Evolutionary conservation across 2,888 invertebrate species (phyloP).

Genomic region (Drosophila atripex): DNA sequence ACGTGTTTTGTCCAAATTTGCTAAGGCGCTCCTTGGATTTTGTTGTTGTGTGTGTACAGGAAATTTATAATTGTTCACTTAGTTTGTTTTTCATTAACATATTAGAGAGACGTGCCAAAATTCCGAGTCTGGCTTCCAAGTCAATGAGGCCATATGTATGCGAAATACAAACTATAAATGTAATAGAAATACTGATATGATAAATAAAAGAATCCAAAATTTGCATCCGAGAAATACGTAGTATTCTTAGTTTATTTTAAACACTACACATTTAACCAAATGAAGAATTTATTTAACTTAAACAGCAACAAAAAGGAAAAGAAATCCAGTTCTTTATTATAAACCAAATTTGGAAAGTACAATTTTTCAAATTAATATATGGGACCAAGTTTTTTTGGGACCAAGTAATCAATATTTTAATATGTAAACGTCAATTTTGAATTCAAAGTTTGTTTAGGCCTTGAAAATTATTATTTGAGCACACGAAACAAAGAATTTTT

Average conservation of each 20-base stretch:
- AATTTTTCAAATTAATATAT: background rate
- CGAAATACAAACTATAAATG: background rate
- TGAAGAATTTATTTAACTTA: background rate
- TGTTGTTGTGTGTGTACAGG: slow-evolving; percentile 14
- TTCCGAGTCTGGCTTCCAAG: slow-evolving; percentile 15
- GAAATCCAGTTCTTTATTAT: background rate
- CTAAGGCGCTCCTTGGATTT: slow-evolving; percentile 22
- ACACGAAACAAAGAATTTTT: background rate
- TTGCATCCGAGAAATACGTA: slow-evolving; percentile 2
- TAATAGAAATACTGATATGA: slow-evolving; percentile 4
- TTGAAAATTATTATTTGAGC: too few species aligned
- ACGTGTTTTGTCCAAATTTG: slow-evolving; percentile 12
- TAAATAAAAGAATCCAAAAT: slow-evolving; percentile 21
- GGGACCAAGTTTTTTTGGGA: too few species aligned
- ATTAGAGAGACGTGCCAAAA: slow-evolving; percentile 28
- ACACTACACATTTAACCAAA: slow-evolving; percentile 2
- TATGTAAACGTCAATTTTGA: background rate
- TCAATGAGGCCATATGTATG: slow-evolving; percentile 38
- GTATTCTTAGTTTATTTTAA: background rate
- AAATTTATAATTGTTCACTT: slow-evolving; percentile 37
- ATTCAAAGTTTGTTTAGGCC: background rate
- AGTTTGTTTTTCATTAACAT: slow-evolving; percentile 33
- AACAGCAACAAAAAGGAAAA: background rate
- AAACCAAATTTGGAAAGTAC: background rate
- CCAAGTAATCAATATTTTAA: too few species aligned